Conservation (phyloP, 2,888 invertebrate genomes). For the Cephus nigrinus region DNA sequence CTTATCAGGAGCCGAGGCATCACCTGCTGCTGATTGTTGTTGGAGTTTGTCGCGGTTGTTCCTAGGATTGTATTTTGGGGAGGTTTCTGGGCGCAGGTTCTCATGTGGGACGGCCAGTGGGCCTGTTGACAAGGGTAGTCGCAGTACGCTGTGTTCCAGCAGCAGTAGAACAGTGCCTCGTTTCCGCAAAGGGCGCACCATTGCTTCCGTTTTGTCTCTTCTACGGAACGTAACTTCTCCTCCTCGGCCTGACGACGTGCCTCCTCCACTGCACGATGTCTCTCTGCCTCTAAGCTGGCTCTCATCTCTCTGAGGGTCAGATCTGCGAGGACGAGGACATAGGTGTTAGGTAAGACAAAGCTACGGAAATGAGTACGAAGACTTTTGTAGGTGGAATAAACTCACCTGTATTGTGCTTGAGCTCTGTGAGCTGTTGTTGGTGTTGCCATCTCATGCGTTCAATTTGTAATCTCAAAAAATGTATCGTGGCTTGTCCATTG, state of each 20-base stretch:
- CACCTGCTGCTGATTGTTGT: constrained; percentile 40
- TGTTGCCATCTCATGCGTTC: constrained; percentile 80
- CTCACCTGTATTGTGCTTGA: constrained; percentile 78
- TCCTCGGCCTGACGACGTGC: constrained; percentile 74
- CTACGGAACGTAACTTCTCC: constrained; percentile 79
- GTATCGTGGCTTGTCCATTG: constrained; percentile 71
- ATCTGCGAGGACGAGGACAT: constrained; percentile 66
- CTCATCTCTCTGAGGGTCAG: constrained; percentile 77
- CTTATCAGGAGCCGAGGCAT: constrained; percentile 51
- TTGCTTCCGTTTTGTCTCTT: constrained; percentile 86
- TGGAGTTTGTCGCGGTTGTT: constrained; percentile 26
- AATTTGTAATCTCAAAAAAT: constrained; percentile 74
- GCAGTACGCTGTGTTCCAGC: constrained; percentile 97
- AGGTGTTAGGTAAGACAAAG: background rate
- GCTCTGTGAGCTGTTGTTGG: constrained; percentile 78
- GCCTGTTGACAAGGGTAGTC: constrained; percentile 88
- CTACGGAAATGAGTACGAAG: background rate
- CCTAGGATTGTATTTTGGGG: constrained; percentile 32
- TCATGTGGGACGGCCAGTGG: constrained; percentile 85
- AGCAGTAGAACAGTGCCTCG: constrained; percentile 93
- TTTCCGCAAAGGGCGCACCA: constrained; percentile 92
- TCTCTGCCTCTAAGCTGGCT: constrained; percentile 77
- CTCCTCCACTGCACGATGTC: constrained; percentile 74
- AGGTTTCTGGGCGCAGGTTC: constrained; percentile 69
- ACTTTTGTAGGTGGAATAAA: background rate